Percentiles rank a stretch among this genome's conserved stretches.
These are phyloP conservation scores for Pterocles orientalis DNA, from an alignment of 2,113 vertebrate species.

Conservation along the genomic window DNA sequence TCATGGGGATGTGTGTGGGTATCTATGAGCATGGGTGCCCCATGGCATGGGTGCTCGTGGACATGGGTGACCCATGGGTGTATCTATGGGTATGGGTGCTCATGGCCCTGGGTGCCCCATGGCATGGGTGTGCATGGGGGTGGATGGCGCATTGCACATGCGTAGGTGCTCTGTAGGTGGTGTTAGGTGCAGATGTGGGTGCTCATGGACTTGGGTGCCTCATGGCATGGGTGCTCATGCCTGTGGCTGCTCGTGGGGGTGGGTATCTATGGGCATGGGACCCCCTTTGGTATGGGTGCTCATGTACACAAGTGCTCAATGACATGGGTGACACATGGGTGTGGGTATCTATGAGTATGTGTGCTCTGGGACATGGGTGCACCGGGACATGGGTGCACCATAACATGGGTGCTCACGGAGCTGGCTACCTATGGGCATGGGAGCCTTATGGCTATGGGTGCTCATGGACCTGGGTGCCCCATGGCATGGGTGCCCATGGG, in stretches of 20 bases:
- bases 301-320: background rate
- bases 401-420: background rate
- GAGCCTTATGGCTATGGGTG: background rate
- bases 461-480: background rate
- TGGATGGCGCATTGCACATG: background rate
- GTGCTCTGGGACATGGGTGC: background rate
- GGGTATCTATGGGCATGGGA: background rate
- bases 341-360: no score
- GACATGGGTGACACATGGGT: no score
- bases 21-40: no score
- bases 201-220: no score
- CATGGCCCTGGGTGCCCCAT: background rate
- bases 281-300: fast-evolving
- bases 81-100: background rate
- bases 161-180: no score
- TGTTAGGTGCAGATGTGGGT: no score
- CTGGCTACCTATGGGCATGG: background rate
- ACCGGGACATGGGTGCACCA: background rate
- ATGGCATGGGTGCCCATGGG: no score
- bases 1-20: no score
- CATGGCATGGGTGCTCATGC: background rate
- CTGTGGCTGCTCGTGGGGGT: no score
- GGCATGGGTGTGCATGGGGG: background rate
- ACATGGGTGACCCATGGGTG: background rate
- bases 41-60: background rate